These are phyloP conservation scores for Mizuhopecten yessoensis DNA, from an alignment of 1,140 invertebrate species.

Conservation along the genomic window DNA sequence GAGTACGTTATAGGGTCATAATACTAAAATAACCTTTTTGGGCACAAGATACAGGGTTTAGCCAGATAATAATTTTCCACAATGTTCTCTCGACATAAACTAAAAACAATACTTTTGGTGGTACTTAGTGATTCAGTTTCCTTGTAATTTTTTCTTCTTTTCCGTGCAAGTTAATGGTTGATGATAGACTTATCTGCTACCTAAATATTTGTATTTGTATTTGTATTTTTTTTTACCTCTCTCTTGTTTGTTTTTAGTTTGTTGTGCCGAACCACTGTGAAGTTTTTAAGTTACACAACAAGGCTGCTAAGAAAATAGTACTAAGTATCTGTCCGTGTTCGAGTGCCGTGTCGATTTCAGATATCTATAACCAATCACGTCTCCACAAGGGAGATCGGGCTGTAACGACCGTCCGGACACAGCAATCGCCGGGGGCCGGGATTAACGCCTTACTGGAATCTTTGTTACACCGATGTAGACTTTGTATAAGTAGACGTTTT, in stretches of 20 bases:
- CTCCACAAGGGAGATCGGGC: neutral
- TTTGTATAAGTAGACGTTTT: neutral
- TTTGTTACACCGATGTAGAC: neutral
- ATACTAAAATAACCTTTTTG: too few species aligned
- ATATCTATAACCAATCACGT: neutral
- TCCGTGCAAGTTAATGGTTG: too few species aligned
- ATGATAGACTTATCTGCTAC: too few species aligned
- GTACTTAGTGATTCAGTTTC: too few species aligned
- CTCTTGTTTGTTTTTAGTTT: neutral
- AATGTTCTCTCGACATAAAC: too few species aligned
- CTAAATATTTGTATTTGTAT: conserved; percentile 40
- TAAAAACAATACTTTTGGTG: too few species aligned
- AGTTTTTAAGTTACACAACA: neutral
- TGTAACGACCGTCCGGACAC: neutral
- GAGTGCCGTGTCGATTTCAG: neutral
- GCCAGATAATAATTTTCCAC: too few species aligned
- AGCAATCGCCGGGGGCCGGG: neutral
- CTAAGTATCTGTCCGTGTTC: neutral
- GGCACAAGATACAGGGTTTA: too few species aligned
- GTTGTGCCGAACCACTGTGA: neutral
- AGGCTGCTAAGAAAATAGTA: neutral
- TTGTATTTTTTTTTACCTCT: neutral
- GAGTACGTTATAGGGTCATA: too few species aligned
- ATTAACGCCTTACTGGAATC: neutral
- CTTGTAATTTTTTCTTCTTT: too few species aligned